These are phyloP conservation scores for Podarcis muralis DNA, from an alignment of 2,113 vertebrate genomes.

Conservation along the genomic window DNA sequence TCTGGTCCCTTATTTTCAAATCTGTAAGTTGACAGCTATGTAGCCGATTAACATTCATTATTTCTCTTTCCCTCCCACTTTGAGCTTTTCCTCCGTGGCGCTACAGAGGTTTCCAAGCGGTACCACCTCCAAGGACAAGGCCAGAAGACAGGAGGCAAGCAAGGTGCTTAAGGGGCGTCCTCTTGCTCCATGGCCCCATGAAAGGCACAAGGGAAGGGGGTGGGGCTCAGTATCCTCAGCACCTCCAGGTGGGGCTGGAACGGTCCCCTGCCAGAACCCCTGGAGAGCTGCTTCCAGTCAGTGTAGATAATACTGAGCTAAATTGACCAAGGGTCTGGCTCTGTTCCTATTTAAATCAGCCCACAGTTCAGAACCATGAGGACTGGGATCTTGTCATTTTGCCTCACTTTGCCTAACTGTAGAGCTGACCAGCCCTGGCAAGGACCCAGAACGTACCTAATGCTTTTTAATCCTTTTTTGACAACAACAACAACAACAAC, in stretches of 20 bases:
- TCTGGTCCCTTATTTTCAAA: too few species aligned
- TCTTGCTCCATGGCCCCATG: background rate
- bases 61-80: background rate
- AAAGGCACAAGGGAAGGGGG: background rate
- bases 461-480: too few species aligned
- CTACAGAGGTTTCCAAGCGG: constrained; percentile 12
- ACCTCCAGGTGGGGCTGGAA: background rate
- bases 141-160: constrained; percentile 41
- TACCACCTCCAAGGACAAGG: constrained; percentile 25
- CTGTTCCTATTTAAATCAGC: too few species aligned
- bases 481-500: too few species aligned
- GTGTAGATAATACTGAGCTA: background rate
- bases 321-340: background rate
- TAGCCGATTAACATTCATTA: background rate
- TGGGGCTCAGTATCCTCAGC: too few species aligned
- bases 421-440: too few species aligned
- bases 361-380: too few species aligned
- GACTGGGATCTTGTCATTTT: too few species aligned
- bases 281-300: background rate
- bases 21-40: too few species aligned
- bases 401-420: too few species aligned
- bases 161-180: constrained; percentile 16
- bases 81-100: constrained; percentile 41
- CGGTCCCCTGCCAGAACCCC: background rate
- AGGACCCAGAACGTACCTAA: too few species aligned